Base-by-base conservation (phyloP, 1,140 invertebrate genomes). In the Drosophila willistoni region DNA sequence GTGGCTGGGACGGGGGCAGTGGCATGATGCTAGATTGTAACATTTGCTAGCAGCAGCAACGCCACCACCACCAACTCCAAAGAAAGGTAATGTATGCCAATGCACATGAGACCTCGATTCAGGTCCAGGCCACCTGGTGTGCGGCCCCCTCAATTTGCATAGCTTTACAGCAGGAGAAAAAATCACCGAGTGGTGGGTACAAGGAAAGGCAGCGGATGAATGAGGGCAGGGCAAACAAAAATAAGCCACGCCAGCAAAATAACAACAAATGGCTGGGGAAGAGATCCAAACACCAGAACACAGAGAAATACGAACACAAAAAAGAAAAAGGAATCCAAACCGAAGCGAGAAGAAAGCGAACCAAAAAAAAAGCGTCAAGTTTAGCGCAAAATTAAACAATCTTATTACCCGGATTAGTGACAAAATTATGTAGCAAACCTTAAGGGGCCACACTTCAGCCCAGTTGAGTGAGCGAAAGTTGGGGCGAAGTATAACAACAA, bases 331-430 rank as follows among this genome's bases (percentile, higher is more conserved):
- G 51, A 14, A 14, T 7, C 3, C 7, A 17, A 47, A 19, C 2
- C 9, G 12, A 22, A 51, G 10, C 9, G 9, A 51, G 2, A 51
- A 22, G 17, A 62, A 71, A 64, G 84, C 73, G 36, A 80, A 83
- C 80, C 73, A 51, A 51, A 42, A 44, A 42, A 44, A 81, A 79
- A 83, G 81, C 81, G 84, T 90, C 78, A 90, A 89, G 84, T 89
- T 89, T 89, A 89, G 84, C 84, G 84, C 84, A 89, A 89, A 89
- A 89, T 89, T 89, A 89, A 89, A 89, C 84, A 89, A 89, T 89
- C 84, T 89, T 89, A 89, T 89, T 89, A 81, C 84, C 80, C 64
- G 84, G 85, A 89, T 89, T 89, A 89, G 84, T 89, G 84, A 89
- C 84, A 89, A 89, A 84, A 89, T 89, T 81, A 84, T 89, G 85